phyloP scores from a whole-genome alignment of 2,113 vertebrate genomes.

The Tetrax tetrax region DNA sequence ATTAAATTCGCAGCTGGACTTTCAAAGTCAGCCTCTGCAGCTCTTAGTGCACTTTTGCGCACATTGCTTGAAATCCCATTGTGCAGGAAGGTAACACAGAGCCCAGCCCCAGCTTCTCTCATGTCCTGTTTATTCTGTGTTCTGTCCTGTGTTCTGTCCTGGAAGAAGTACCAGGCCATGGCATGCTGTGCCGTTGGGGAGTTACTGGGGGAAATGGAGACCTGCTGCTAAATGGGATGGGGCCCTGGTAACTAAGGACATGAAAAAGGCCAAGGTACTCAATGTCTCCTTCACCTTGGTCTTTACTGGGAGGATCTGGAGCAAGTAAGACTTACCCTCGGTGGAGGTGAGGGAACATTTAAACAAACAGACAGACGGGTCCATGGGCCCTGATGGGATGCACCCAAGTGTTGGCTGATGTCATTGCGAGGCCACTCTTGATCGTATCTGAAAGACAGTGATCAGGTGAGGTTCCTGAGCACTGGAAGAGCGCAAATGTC shows the following conservation, averaged over 20 bases:
- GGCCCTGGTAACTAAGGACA: background rate
- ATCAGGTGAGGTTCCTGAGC: accelerated
- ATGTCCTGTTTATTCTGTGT: background rate
- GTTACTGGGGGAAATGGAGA: background rate
- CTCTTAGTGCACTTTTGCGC: background rate
- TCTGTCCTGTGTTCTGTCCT: too few relatives aligned
- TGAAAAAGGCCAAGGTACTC: background rate
- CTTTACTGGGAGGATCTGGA: background rate
- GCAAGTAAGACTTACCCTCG: background rate
- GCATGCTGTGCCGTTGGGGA: background rate
- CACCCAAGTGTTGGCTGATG: background rate
- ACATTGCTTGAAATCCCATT: background rate
- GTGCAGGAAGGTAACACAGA: background rate
- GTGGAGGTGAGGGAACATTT: background rate
- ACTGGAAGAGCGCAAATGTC: background rate
- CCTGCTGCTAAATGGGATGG: background rate
- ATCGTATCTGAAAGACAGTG: background rate
- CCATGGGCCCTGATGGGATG: background rate
- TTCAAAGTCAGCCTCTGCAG: background rate
- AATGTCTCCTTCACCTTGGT: background rate
- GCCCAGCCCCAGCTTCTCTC: background rate
- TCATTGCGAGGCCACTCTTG: accelerated
- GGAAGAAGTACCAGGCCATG: background rate
- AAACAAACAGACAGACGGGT: background rate
- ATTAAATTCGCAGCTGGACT: constrained; percentile 29